Evolutionary conservation across 2,888 invertebrate genomes (phyloP), one percentile per base, ranked within the genome.

Genomic region (Odontocolon sp.): DNA sequence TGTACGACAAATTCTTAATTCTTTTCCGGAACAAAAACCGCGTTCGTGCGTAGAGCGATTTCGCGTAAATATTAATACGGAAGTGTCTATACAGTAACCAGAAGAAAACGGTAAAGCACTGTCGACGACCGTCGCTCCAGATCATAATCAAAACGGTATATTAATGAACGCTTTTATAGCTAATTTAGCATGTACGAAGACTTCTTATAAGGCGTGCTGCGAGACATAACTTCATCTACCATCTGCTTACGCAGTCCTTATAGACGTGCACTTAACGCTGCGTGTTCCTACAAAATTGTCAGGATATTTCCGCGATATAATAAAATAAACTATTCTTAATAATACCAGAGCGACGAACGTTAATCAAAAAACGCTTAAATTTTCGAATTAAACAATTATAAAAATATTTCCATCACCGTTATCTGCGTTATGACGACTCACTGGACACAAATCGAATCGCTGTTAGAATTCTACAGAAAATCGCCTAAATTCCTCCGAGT

Each of bases 121-220:
- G 66, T 73, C 67, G 52, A 61, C 64, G 45, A 42, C 9, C 59
- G 72, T 40, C 38, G 57, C 50, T 66, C 50, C 57, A 52, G 57
- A 67, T 61, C 66, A 61, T 52, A 52, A 28, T 66, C 40, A 66
- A 72, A 59, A 73, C 73, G 73, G 73, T 73, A 61, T 54, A 73
- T 67, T 33, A 73, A 67, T 61, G 36, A 36, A 56, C 52, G 31
- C 21, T 73, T 73, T 47, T 54, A 42, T 61, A 52, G 45, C 42
- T 45, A 61, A 67, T 68, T 73, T 45, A 45, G 14, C 61, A 54
- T 59, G 23, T 14, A 42, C 57, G 50, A 33, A 45, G 31, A 50
- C 38, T 5, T 33, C 59, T 31, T 8, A 26, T 8, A 6, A 33
- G 18, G 6, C 36, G 31, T 42, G 11, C 16, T 5, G 28, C 5